Evolutionary conservation across 2,888 invertebrate genomes (phyloP).

Genomic region (Epinotia nisella): DNA sequence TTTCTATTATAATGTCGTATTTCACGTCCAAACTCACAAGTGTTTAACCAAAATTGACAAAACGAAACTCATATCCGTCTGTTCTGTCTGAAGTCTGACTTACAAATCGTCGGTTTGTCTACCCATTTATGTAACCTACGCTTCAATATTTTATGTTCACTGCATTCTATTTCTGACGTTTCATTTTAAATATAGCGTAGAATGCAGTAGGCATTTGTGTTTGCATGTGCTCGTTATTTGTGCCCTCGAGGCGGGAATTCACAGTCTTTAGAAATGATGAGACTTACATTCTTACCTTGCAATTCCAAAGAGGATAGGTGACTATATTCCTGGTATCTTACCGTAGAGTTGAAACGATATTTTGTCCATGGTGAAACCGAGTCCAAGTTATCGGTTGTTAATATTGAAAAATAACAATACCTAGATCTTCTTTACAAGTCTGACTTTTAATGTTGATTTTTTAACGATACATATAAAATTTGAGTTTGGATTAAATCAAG

Average conservation of each 20-base stretch:
- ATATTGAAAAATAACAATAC: neutral
- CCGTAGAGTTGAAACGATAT: neutral
- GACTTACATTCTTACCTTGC: neutral
- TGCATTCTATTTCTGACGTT: constrained; percentile 28
- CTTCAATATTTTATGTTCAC: constrained; percentile 24
- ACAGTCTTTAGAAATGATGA: neutral
- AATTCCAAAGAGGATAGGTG: neutral
- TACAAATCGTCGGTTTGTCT: neutral
- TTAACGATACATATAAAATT: neutral
- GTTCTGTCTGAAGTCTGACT: neutral
- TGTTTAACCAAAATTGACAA: neutral
- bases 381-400: neutral
- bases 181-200: constrained; percentile 20
- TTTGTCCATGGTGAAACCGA: constrained; percentile 4
- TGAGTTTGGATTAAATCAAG: neutral
- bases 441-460: neutral
- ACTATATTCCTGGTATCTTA: no score
- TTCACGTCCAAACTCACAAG: neutral
- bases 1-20: neutral
- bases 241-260: constrained; percentile 46
- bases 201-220: constrained; percentile 45
- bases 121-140: constrained; percentile 21
- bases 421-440: neutral
- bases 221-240: constrained; percentile 63
- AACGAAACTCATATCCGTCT: neutral